Base-by-base conservation (phyloP, 2,113 vertebrate genomes). In the Meles meles region DNA sequence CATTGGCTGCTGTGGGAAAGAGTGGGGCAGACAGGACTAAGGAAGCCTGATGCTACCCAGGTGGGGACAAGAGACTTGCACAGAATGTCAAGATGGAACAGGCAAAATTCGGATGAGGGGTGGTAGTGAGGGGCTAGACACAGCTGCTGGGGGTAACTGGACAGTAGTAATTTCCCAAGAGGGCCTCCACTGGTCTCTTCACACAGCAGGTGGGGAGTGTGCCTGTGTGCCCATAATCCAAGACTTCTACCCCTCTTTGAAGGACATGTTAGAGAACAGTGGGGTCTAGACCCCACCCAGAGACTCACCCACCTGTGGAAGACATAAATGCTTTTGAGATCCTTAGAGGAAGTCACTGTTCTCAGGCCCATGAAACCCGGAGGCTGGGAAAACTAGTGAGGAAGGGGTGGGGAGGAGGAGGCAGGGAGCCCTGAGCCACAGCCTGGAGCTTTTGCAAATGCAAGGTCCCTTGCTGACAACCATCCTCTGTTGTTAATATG, bases 81-180 rank as follows among this genome's bases (percentile, higher is more conserved):
- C 2, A 42, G 34, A 34, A 27, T 74, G 18, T 47, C 4, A 37
- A 10, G 12, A 57, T 0, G 12, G 7, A 17, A 7, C 7, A 55
- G 69, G 39, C 25, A 44, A 59, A 77, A 72, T 55, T 83, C 72
- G 21, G 80, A 18, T 29, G 47, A 9, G 85, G 29, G 34, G 10
- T 8, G 0, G 12, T 17, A 2, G 13, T 5, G 29, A 44, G 65
- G 63, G 29, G 61, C n/a, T 7, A 10, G 23, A 52, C 0, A 0
- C 72, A 79, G 34, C 31, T 42, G 13, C 59, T 69, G 77, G 31
- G 21, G 74, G 0, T 34, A 13, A 9, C 14, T 0, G 11, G 52
- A 55, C 42, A 31, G 31, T 7, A 44, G 29, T 20, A 17, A 39
- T 21, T 57, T 34, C 67, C 65, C 31, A 31, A 37, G 3, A 72